A percentile compares a stretch with the other conserved stretches of the same genome.
phyloP scores from a whole-genome alignment of 2,888 invertebrate genomes.

The Epistrophella euchroma region DNA sequence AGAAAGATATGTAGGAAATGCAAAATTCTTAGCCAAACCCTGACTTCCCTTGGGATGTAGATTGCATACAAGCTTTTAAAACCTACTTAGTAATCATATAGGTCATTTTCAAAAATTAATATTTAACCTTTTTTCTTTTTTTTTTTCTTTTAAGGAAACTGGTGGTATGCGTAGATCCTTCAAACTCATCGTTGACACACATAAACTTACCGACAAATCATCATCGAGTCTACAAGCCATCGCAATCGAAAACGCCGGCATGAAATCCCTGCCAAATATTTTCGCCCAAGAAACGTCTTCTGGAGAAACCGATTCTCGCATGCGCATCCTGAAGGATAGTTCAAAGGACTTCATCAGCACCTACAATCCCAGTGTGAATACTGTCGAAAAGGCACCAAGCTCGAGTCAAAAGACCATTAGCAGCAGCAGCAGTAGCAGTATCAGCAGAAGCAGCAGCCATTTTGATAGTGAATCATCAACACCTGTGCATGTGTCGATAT shows the following conservation, averaged over 20 bases:
- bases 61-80: too few species aligned
- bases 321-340: slow-evolving; percentile 79
- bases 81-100: too few species aligned
- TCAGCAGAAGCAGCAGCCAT: slow-evolving; percentile 13
- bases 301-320: slow-evolving; percentile 78
- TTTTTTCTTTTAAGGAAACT: slow-evolving; percentile 78
- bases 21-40: too few species aligned
- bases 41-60: too few species aligned
- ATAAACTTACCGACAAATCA: slow-evolving; percentile 78
- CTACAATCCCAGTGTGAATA: slow-evolving; percentile 78
- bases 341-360: slow-evolving; percentile 79
- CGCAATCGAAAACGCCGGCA: slow-evolving; percentile 77
- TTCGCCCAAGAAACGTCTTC: slow-evolving; percentile 77
- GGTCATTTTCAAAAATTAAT: too few species aligned
- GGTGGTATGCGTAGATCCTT: slow-evolving; percentile 80
- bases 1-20: too few species aligned
- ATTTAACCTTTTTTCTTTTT: background rate
- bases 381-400: slow-evolving; percentile 53
- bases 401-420: slow-evolving; percentile 45
- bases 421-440: slow-evolving; percentile 38
- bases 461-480: slow-evolving; percentile 53
- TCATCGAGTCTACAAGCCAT: slow-evolving; percentile 78
- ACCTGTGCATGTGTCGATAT: slow-evolving; percentile 67
- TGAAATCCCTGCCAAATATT: slow-evolving; percentile 77
- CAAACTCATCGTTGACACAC: slow-evolving; percentile 80